Conservation (phyloP, 2,113 vertebrate species). For the Irena cyanogastra region DNA sequence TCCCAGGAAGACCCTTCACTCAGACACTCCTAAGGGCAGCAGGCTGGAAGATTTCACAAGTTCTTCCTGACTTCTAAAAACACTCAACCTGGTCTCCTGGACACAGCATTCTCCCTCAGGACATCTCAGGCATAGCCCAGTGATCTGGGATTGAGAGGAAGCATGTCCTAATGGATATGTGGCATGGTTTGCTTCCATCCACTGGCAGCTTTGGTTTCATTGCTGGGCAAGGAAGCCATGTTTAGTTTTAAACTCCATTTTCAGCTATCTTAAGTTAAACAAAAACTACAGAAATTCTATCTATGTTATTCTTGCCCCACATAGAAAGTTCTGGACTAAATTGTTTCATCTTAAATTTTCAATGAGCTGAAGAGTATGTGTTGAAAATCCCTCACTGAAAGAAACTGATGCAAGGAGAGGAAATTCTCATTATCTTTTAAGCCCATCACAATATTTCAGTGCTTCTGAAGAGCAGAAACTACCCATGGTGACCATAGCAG, state of each 20-base stretch:
- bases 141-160: background rate
- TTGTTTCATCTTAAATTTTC: background rate
- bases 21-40: accelerated
- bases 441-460: background rate
- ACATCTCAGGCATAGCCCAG: background rate
- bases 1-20: background rate
- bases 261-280: background rate
- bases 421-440: background rate
- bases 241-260: background rate
- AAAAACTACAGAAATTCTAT: background rate
- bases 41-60: background rate
- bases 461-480: background rate
- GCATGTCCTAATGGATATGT: accelerated
- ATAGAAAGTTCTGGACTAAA: background rate
- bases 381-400: background rate
- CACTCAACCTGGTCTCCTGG: background rate
- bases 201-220: background rate
- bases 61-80: background rate
- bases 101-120: background rate
- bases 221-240: background rate
- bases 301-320: background rate
- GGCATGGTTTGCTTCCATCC: background rate
- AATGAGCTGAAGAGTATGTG: accelerated
- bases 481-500: accelerated
- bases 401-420: background rate